These are phyloP conservation scores for Gavialis gangeticus DNA, from an alignment of 2,113 vertebrate genomes.

Conservation along the genomic window DNA sequence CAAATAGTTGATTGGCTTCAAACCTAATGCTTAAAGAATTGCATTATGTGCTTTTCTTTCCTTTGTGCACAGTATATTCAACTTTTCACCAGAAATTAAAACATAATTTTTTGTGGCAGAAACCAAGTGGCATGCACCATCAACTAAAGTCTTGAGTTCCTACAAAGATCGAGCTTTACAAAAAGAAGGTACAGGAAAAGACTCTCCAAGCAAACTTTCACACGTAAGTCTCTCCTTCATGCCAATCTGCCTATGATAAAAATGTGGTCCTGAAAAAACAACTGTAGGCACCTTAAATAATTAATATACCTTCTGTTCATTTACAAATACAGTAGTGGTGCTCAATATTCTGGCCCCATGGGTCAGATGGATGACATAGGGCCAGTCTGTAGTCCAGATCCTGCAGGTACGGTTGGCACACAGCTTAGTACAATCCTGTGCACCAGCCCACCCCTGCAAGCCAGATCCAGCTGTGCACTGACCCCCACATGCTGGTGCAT, in stretches of 20 bases:
- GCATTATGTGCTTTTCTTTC: not conserved
- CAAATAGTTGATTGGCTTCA: not conserved
- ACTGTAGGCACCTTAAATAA: not conserved
- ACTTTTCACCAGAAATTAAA: slow-evolving; percentile 36
- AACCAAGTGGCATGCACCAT: slow-evolving; percentile 91
- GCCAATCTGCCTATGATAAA: not conserved
- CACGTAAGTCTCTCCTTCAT: slow-evolving; percentile 84
- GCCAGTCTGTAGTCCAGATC: too few species aligned
- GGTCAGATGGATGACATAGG: too few species aligned
- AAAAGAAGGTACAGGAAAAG: slow-evolving; percentile 88
- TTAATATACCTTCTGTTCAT: not conserved
- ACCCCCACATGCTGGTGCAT: too few species aligned
- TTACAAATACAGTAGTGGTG: not conserved
- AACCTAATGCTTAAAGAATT: not conserved
- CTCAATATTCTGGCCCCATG: too few species aligned
- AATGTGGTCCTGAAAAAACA: not conserved
- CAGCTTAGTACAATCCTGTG: too few species aligned
- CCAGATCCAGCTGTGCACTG: too few species aligned
- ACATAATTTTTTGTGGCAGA: slow-evolving; percentile 81
- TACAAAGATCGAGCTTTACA: slow-evolving; percentile 89
- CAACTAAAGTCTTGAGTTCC: slow-evolving; percentile 91
- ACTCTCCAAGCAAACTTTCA: slow-evolving; percentile 91
- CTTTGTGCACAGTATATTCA: not conserved
- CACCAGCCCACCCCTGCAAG: too few species aligned
- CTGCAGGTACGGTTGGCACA: too few species aligned